Conservation (phyloP, 2,888 invertebrate genomes). For the Glyphotaelius pellucidus region DNA sequence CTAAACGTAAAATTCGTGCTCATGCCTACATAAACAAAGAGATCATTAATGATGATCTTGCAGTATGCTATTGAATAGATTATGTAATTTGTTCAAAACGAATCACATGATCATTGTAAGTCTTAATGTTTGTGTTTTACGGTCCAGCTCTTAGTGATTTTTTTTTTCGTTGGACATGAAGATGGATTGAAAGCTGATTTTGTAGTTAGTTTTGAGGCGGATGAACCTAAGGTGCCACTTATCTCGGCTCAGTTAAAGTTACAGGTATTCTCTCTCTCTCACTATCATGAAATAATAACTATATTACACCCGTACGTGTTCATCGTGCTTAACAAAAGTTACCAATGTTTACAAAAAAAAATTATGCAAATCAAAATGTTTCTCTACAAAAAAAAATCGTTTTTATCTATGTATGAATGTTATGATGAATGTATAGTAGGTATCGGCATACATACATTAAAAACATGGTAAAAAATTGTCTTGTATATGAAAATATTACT, state of each 20-base stretch:
- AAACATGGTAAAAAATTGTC: no score
- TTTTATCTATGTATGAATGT: no score
- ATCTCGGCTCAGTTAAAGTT: constrained; percentile 58
- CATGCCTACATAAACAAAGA: neutral
- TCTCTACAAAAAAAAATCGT: no score
- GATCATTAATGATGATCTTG: neutral
- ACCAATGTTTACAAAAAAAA: constrained; percentile 9
- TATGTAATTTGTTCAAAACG: neutral
- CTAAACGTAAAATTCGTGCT: neutral
- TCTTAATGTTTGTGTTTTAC: neutral
- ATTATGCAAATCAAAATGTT: neutral
- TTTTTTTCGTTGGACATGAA: neutral
- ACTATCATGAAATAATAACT: neutral
- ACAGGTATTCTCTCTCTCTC: constrained; percentile 33
- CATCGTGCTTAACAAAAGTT: neutral
- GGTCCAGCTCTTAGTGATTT: neutral
- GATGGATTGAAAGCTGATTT: neutral
- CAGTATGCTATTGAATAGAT: neutral
- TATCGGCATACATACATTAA: no score
- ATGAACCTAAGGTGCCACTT: constrained; percentile 60
- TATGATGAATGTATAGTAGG: no score
- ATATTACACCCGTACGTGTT: neutral
- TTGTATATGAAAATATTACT: no score
- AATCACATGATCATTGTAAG: neutral
- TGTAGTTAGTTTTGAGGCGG: neutral